phyloP scores from a whole-genome alignment of 2,113 vertebrate species.

The Calypte anna region DNA sequence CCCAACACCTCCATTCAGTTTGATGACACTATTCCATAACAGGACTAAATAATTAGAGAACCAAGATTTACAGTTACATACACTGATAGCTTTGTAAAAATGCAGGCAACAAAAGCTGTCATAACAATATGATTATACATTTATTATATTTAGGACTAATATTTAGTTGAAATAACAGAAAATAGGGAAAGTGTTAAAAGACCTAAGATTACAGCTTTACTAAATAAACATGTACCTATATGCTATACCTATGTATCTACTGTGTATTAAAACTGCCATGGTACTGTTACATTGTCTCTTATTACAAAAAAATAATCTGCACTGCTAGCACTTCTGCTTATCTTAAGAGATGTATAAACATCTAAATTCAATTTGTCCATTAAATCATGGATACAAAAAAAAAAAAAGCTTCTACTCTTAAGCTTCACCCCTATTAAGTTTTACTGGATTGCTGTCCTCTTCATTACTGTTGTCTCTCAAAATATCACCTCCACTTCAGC shows the following conservation, averaged over 20 bases:
- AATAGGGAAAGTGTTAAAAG: neutral
- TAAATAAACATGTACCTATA: neutral
- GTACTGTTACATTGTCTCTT: neutral
- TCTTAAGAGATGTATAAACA: neutral
- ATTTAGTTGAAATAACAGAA: neutral
- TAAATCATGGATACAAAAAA: neutral
- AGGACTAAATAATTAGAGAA: neutral
- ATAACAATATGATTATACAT: neutral
- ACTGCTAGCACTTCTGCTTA: neutral
- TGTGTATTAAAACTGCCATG: neutral
- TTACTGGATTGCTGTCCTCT: neutral
- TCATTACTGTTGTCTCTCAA: conserved; percentile 34
- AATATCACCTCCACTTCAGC: conserved; percentile 33
- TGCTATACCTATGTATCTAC: neutral
- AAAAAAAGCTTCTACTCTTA: neutral
- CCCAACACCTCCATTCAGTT: rapidly evolving
- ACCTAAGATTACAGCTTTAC: neutral
- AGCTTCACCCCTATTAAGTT: neutral
- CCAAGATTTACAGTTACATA: neutral
- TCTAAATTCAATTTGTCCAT: neutral
- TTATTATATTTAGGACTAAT: neutral
- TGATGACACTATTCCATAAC: neutral
- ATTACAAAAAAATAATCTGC: neutral
- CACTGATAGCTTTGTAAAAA: neutral
- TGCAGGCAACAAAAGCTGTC: neutral